Conservation (phyloP, 1,140 invertebrate species). For the Megathymus violae region DNA sequence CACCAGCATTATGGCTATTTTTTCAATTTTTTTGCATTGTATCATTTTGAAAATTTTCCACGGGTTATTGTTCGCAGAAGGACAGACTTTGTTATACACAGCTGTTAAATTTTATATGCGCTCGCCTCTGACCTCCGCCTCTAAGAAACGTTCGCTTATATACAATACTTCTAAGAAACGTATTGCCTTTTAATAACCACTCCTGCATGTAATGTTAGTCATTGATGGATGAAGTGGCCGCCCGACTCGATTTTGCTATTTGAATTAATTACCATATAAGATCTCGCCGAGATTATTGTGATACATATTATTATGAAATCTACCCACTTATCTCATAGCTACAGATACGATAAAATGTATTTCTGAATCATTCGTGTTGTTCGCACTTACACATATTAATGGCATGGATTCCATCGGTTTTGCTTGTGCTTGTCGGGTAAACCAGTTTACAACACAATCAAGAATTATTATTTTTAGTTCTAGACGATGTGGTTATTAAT, state of each 20-base stretch:
- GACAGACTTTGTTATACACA: conserved; percentile 43
- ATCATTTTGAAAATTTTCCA: conserved; percentile 62
- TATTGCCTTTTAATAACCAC: conserved; percentile 22
- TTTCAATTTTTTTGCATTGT: conserved; percentile 69
- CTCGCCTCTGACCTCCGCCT: conserved; percentile 55
- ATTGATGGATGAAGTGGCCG: conserved; percentile 25
- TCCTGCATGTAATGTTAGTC: conserved; percentile 29
- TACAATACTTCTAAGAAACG: conserved; percentile 33
- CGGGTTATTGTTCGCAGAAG: conserved; percentile 66
- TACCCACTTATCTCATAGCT: neutral
- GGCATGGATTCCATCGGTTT: no score
- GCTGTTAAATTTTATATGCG: conserved; percentile 53
- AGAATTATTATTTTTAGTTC: no score
- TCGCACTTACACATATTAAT: no score
- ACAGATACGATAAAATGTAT: neutral
- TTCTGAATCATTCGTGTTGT: conserved; percentile 7
- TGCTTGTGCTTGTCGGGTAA: no score
- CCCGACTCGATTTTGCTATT: conserved; percentile 20
- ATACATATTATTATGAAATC: conserved; percentile 17
- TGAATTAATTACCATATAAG: conserved; percentile 21
- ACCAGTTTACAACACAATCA: no score
- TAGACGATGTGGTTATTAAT: no score
- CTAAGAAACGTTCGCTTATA: conserved; percentile 36
- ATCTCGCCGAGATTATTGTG: conserved; percentile 6
- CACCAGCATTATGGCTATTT: conserved; percentile 66